phyloP scores from a whole-genome alignment of 1,140 invertebrate genomes.

The Papilio machaon region DNA sequence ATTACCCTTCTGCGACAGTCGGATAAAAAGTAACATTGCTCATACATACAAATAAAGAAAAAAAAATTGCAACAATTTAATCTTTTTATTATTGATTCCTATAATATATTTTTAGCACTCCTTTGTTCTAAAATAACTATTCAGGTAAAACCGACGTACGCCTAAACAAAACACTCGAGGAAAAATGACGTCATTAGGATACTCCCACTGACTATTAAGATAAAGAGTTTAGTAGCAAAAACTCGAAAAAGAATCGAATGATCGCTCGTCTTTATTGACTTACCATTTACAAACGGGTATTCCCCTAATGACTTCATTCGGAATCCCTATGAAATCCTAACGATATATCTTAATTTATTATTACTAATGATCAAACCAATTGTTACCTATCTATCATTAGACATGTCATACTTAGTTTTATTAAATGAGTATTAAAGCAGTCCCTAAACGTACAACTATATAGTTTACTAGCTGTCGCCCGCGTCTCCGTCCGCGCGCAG shows the following conservation, averaged over 20 bases:
- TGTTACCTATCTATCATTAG: background rate
- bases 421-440: too few relatives aligned
- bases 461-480: too few relatives aligned
- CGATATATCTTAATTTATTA: background rate
- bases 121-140: background rate
- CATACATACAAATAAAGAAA: too few relatives aligned
- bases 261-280: conserved; percentile 22
- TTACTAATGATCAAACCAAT: background rate
- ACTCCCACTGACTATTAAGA: conserved; percentile 28
- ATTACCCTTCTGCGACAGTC: too few relatives aligned
- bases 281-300: background rate
- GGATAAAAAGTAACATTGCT: too few relatives aligned
- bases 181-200: conserved; percentile 23
- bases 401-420: too few relatives aligned
- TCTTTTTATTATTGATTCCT: too few relatives aligned
- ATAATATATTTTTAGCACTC: background rate
- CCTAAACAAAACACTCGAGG: conserved; percentile 23
- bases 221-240: conserved; percentile 20
- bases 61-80: too few relatives aligned
- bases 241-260: conserved; percentile 16
- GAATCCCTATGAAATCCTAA: background rate
- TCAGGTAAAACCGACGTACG: background rate
- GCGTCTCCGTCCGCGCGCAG: too few relatives aligned
- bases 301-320: conserved; percentile 32
- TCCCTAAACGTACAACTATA: too few relatives aligned